Percentiles rank a stretch among this genome's conserved stretches.
phyloP scores from a whole-genome alignment of 2,113 vertebrate species.

The Notarius lentiginosus region DNA sequence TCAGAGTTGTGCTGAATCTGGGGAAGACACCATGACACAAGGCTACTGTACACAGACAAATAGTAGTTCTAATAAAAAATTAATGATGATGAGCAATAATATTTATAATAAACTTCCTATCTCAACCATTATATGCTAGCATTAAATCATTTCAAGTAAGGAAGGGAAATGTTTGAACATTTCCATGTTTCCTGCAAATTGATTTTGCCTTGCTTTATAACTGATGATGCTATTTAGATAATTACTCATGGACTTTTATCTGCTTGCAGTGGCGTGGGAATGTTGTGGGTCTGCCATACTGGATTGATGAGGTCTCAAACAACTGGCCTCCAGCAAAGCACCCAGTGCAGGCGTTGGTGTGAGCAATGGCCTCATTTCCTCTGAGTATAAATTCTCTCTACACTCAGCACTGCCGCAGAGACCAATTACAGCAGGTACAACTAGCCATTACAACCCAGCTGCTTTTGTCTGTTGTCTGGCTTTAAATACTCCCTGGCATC shows the following conservation, averaged over 20 bases:
- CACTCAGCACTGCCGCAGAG: slow-evolving; percentile 19
- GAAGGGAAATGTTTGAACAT: not conserved
- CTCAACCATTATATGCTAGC: not conserved
- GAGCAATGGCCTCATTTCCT: slow-evolving; percentile 65
- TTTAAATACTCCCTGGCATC: slow-evolving; percentile 2
- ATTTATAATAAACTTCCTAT: not conserved
- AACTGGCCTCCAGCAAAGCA: slow-evolving; percentile 55
- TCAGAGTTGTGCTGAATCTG: not conserved
- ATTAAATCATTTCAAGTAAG: not conserved
- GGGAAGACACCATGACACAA: not conserved
- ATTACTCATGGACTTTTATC: slow-evolving; percentile 36
- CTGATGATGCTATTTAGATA: slow-evolving; percentile 34
- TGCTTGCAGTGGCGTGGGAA: slow-evolving; percentile 45
- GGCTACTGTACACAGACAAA: not conserved
- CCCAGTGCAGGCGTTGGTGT: slow-evolving; percentile 43
- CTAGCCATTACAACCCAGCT: slow-evolving; percentile 7
- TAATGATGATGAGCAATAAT: not conserved
- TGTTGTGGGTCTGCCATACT: slow-evolving; percentile 28
- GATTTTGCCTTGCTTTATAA: slow-evolving; percentile 1
- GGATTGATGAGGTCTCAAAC: slow-evolving; percentile 62
- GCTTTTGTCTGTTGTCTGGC: slow-evolving; percentile 17
- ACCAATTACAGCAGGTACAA: slow-evolving; percentile 36
- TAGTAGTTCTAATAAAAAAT: not conserved
- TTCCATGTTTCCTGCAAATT: slow-evolving; percentile 5
- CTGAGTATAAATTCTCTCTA: slow-evolving; percentile 55